Conservation (phyloP, 2,113 vertebrate species). For the Carassius carassius region DNA sequence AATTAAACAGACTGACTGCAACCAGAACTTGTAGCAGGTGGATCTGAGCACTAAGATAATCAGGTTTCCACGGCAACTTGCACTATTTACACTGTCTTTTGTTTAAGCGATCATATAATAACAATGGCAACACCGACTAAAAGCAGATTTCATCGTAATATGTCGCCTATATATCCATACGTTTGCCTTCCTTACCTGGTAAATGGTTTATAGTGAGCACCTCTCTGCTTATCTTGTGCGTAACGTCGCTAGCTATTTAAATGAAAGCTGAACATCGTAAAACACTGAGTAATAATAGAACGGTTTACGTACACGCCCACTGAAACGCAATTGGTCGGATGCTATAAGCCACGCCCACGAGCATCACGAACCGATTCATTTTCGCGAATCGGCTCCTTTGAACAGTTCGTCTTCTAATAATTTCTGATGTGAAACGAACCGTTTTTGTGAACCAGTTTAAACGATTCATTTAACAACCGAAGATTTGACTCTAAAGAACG, state of each 20-base stretch:
- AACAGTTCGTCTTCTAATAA: neutral
- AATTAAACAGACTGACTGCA: neutral
- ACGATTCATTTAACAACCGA: no score
- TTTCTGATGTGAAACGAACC: neutral
- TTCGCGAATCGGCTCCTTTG: constrained; percentile 8
- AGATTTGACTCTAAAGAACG: neutral
- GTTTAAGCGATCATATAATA: constrained; percentile 1
- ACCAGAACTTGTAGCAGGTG: neutral
- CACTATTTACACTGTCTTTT: constrained; percentile 26
- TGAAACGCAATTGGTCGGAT: neutral
- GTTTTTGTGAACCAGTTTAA: neutral
- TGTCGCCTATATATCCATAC: neutral
- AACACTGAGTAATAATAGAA: constrained; percentile 29
- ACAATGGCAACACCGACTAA: neutral
- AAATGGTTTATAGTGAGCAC: neutral
- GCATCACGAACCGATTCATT: neutral
- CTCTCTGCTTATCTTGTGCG: neutral
- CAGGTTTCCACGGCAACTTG: constrained; percentile 8
- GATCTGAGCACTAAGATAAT: neutral
- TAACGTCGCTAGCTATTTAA: constrained; percentile 30
- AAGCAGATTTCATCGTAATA: neutral
- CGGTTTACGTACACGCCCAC: constrained; percentile 16
- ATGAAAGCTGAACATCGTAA: constrained; percentile 22
- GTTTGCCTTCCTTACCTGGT: constrained; percentile 7
- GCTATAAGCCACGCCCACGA: neutral